Base-by-base conservation (phyloP, 2,888 invertebrate species). In the Latrodectus hesperus region DNA sequence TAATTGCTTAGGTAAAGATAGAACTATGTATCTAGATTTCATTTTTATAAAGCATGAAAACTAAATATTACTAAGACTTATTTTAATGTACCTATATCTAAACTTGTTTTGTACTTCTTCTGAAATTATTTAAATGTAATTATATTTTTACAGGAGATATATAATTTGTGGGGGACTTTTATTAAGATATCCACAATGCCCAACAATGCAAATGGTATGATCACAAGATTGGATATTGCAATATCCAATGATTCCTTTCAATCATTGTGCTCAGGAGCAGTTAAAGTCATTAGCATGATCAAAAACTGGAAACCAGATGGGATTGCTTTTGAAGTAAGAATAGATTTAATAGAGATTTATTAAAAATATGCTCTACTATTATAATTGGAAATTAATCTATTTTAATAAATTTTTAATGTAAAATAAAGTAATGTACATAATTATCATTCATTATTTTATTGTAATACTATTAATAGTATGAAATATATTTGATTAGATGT, bases 241-340 rank as follows among this genome's bases (percentile, higher is more conserved):
- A 74, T 88, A 55, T 78, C 77, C 9, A 78, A 65, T 74, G 81
- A 88, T 49, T 88, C 88, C 9, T 85, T 84, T 70, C n/a, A 68
- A 22, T 79, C 81, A 17, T 74, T 90, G 8, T 79, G 88, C 26
- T 76, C 87, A n/a, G 90, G 89, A 49, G 89, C 90, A 52, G 17
- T 77, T 14, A 17, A 76, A 70, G 84, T 90, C 9, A 65, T 90
- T 6, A 82, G 81, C 14, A 64, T 86, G 65, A 78, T 90, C 16
- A 85, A 87, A 38, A 86, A 79, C 16, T 89, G 89, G 89, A 82
- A 78, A 67, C 14, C 60, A 14, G 71, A 76, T 71, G n/a, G 38
- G 10, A 71, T 89, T 26, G 38, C 74, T 52, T 89, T 89, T 79
- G 84, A 89, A 64, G 89, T 89, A 72, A 81, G 81, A 52, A 2